Conservation (phyloP, 2,797 vertebrate species). For the Ibycter americanus region DNA sequence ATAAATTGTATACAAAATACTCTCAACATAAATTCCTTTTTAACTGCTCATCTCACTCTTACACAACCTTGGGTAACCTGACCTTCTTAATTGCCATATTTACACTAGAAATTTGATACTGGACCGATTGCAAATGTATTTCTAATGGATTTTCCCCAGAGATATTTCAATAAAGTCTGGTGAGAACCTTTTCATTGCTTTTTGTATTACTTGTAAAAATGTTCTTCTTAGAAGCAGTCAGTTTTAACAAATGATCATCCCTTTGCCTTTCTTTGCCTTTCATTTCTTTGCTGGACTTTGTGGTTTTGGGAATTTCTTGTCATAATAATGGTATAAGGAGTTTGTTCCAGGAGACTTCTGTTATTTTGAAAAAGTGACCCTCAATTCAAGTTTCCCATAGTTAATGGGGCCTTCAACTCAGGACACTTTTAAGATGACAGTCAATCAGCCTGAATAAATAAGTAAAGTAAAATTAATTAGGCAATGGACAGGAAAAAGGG, state of each 20-base stretch:
- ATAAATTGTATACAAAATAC: neutral
- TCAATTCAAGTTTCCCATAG: neutral
- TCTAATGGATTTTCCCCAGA: conserved; percentile 52
- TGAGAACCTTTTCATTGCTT: conserved; percentile 49
- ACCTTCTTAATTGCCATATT: conserved; percentile 46
- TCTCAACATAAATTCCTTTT: neutral
- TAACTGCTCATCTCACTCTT: neutral
- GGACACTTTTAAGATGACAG: neutral
- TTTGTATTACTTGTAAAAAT: conserved; percentile 15
- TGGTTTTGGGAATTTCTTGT: neutral
- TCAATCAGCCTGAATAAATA: neutral
- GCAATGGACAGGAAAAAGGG: fast-evolving
- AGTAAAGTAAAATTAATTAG: neutral
- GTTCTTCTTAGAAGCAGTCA: neutral
- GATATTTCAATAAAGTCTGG: conserved; percentile 2
- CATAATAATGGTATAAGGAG: neutral
- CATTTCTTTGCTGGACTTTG: neutral
- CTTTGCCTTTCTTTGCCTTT: neutral
- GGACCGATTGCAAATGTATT: conserved; percentile 38
- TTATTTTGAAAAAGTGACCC: neutral
- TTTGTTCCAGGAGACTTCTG: neutral
- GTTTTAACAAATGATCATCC: neutral
- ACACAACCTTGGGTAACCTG: neutral
- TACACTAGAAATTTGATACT: conserved; percentile 56
- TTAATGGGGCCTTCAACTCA: neutral